phyloP scores from a whole-genome alignment of 2,888 invertebrate genomes.

The Sinopyrophorus schimmeli region DNA sequence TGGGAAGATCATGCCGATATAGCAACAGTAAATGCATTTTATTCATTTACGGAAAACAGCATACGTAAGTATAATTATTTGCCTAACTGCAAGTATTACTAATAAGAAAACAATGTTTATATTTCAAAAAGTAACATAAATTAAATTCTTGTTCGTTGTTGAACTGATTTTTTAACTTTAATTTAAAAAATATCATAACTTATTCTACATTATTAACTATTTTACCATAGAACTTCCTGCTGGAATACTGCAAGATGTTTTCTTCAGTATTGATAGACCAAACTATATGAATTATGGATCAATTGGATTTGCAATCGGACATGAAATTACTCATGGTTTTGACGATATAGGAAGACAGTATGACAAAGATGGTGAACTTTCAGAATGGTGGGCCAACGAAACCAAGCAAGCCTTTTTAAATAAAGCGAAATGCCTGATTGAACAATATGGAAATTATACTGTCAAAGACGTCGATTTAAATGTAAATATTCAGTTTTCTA shows the following conservation, averaged over 20 bases:
- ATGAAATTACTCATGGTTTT: slow-evolving; percentile 85
- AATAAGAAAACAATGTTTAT: no score
- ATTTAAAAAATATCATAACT: no score
- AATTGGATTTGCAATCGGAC: slow-evolving; percentile 83
- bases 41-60: slow-evolving; percentile 59
- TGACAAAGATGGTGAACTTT: slow-evolving; percentile 22
- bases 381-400: slow-evolving; percentile 20
- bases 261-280: slow-evolving; percentile 81
- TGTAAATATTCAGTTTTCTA: neutral
- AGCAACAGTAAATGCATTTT: slow-evolving; percentile 61
- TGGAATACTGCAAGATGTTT: slow-evolving; percentile 80
- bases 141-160: no score
- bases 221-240: slow-evolving; percentile 76
- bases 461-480: slow-evolving; percentile 4
- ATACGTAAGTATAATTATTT: slow-evolving; percentile 58
- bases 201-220: neutral
- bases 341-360: slow-evolving; percentile 52
- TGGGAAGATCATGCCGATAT: slow-evolving; percentile 59
- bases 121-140: no score
- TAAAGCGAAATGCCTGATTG: slow-evolving; percentile 17
- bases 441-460: slow-evolving; percentile 17
- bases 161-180: no score
- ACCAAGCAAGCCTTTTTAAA: slow-evolving; percentile 9
- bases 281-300: slow-evolving; percentile 85
- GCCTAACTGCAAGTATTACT: no score